Conservation (phyloP, 2,797 vertebrate genomes). For the Buceros bicornis region DNA sequence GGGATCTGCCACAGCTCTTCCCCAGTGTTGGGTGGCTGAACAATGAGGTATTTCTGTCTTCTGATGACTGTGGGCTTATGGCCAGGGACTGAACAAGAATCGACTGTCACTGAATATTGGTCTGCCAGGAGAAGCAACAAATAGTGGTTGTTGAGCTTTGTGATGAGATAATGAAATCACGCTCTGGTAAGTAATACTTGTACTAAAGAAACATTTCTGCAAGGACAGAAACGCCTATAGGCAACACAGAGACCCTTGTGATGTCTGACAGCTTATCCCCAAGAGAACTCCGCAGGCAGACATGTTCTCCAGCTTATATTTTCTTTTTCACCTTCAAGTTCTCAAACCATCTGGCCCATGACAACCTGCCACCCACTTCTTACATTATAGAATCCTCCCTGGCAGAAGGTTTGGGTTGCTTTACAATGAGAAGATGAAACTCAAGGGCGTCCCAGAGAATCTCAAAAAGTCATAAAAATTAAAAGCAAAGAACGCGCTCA, state of each 20-base stretch:
- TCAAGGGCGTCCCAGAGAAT: neutral
- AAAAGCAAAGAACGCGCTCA: neutral
- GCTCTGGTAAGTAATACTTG: neutral
- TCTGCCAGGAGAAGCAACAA: constrained; percentile 11
- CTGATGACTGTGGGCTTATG: neutral
- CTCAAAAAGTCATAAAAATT: neutral
- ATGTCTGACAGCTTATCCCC: neutral
- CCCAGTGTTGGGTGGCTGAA: neutral
- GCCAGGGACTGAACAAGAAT: constrained; percentile 30
- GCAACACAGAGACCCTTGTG: neutral
- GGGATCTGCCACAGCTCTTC: neutral
- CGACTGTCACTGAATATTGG: neutral
- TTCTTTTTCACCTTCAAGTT: neutral
- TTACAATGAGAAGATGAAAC: neutral
- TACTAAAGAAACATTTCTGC: neutral
- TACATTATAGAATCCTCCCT: neutral
- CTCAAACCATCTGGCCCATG: neutral
- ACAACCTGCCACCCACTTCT: neutral
- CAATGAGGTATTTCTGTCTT: constrained; percentile 16
- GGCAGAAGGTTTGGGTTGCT: neutral
- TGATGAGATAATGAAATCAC: neutral
- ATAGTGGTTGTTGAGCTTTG: neutral
- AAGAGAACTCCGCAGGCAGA: neutral
- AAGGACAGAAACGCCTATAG: neutral
- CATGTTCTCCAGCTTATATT: neutral